phyloP scores from a whole-genome alignment of 2,888 invertebrate species.

The Lapara coniferarum region DNA sequence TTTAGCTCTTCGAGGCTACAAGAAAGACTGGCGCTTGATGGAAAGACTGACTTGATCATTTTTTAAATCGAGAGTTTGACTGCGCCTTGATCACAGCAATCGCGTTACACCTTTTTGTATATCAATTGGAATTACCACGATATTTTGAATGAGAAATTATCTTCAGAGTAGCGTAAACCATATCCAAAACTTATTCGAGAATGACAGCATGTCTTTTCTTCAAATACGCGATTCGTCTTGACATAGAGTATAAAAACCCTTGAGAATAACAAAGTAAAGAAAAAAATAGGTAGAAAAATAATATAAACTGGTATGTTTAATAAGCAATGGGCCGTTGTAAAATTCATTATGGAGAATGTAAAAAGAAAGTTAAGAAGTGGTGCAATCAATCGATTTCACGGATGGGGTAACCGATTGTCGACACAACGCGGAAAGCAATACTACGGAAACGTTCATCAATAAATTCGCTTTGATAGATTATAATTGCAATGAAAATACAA shows the following conservation, averaged over 20 bases:
- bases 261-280: too few species aligned
- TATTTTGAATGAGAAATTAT: too few species aligned
- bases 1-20: too few species aligned
- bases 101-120: background rate
- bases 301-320: conserved; percentile 44
- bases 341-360: conserved; percentile 33
- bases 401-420: conserved; percentile 59
- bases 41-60: background rate
- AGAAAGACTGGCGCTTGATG: background rate
- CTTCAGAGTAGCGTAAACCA: too few species aligned
- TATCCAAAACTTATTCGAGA: too few species aligned
- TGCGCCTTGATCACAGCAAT: background rate
- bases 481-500: background rate
- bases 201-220: too few species aligned
- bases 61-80: background rate
- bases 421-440: conserved; percentile 53
- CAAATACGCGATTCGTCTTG: too few species aligned
- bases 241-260: too few species aligned
- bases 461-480: conserved; percentile 11
- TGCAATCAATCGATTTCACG: conserved; percentile 59
- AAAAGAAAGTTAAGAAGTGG: conserved; percentile 28
- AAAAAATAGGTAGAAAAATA: background rate
- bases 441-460: conserved; percentile 48
- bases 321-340: conserved; percentile 59
- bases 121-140: background rate